Conservation (phyloP, 2,797 vertebrate genomes). For the Anguilla obscura region DNA sequence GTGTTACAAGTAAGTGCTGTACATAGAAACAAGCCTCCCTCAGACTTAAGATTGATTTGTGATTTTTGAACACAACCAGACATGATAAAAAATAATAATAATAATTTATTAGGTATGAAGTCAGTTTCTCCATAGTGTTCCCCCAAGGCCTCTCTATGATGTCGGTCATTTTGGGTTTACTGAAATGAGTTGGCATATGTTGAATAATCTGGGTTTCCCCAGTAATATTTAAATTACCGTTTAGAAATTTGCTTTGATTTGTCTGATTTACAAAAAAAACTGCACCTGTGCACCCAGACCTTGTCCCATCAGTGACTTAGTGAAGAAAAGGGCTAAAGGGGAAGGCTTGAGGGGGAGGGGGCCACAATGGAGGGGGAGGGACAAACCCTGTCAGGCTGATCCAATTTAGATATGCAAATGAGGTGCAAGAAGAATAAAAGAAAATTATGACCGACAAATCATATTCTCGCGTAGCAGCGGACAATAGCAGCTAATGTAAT, state of each 20-base stretch:
- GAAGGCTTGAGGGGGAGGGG: conserved; percentile 49
- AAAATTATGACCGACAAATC: conserved; percentile 59
- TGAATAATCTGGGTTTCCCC: background rate
- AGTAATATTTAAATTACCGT: background rate
- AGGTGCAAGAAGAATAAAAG: conserved; percentile 64
- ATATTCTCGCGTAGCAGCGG: conserved; percentile 27
- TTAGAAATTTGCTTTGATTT: background rate
- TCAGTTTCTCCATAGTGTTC: background rate
- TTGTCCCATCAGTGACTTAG: conserved; percentile 8
- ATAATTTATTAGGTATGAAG: background rate
- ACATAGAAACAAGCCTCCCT: background rate
- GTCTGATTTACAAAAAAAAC: background rate
- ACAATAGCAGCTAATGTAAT: conserved; percentile 50
- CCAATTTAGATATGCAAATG: conserved; percentile 93
- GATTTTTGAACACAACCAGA: background rate
- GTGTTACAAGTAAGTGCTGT: background rate
- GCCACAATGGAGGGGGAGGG: conserved; percentile 61
- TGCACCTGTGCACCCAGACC: background rate
- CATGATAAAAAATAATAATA: background rate
- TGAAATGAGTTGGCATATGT: background rate
- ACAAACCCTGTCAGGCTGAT: conserved; percentile 76
- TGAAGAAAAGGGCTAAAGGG: background rate
- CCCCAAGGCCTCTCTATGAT: background rate
- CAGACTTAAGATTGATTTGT: background rate
- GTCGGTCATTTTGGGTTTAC: background rate